phyloP scores from a whole-genome alignment of 23 tunicate genomes.

The Phallusia fumigata region DNA sequence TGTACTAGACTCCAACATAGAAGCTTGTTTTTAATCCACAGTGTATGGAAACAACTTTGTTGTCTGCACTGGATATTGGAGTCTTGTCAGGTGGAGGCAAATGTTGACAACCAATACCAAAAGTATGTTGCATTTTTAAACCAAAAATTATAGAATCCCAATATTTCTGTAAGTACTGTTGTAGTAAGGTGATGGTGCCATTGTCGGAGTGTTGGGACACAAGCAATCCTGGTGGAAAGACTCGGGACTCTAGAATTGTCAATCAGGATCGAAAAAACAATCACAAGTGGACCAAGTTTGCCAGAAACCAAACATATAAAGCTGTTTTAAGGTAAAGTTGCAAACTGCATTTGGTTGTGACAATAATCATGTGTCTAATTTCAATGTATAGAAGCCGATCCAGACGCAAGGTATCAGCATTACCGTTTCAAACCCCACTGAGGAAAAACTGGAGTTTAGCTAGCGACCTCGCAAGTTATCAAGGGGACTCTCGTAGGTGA shows the following conservation, averaged over 20 bases:
- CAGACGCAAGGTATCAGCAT: slow-evolving; percentile 7
- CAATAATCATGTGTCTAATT: not conserved
- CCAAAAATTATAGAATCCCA: no score
- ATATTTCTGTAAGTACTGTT: no score
- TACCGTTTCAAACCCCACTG: slow-evolving; percentile 2
- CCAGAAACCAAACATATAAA: slow-evolving; percentile 35
- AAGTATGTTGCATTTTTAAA: slow-evolving; percentile 36
- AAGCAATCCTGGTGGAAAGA: slow-evolving; percentile 66
- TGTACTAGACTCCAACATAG: not conserved
- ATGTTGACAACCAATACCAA: slow-evolving; percentile 17
- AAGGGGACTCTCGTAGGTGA: slow-evolving; percentile 26
- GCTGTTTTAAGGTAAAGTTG: not conserved
- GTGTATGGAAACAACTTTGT: slow-evolving; percentile 84
- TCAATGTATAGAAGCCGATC: not conserved
- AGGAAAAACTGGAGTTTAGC: slow-evolving; percentile 41
- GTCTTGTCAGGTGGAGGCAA: slow-evolving; percentile 53
- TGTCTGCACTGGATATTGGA: slow-evolving; percentile 78
- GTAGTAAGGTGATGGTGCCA: slow-evolving; percentile 61
- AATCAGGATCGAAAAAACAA: slow-evolving; percentile 46
- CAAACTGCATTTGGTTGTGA: not conserved
- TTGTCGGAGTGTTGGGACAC: slow-evolving; percentile 71
- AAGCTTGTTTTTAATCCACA: not conserved
- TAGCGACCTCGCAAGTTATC: slow-evolving; percentile 34
- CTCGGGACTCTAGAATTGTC: slow-evolving; percentile 39
- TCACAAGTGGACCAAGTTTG: slow-evolving; percentile 59